A percentile compares a stretch with the other conserved stretches of the same genome.
Evolutionary conservation across 1,140 invertebrate species (phyloP).

Genomic region (Hyles euphorbiae): DNA sequence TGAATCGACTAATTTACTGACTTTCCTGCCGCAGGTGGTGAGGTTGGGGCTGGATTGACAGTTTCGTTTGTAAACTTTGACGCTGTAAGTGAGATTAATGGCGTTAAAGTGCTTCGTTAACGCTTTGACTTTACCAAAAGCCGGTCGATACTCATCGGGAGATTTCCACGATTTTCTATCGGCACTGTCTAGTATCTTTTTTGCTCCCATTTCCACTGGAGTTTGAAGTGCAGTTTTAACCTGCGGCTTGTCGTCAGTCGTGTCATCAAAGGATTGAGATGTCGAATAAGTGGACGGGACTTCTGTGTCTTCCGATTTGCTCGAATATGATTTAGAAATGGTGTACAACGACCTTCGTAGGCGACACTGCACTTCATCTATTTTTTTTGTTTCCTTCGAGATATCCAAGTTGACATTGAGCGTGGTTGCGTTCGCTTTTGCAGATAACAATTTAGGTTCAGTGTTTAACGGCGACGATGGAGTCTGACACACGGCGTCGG

Average conservation of each 20-base stretch:
- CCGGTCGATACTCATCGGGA: conserved; percentile 77
- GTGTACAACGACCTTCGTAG: conserved; percentile 49
- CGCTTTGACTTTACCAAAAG: conserved; percentile 79
- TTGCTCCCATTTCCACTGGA: conserved; percentile 32
- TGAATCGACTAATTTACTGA: conserved; percentile 31
- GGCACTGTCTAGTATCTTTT: conserved; percentile 51
- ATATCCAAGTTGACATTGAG: conserved; percentile 44
- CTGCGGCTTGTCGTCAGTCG: conserved; percentile 24
- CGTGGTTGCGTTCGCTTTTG: conserved; percentile 24
- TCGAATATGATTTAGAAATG: conserved; percentile 52
- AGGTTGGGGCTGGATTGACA: conserved; percentile 72
- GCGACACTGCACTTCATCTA: conserved; percentile 47
- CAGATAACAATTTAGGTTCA: conserved; percentile 22
- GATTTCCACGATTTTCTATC: conserved; percentile 79
- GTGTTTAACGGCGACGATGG: conserved; percentile 38
- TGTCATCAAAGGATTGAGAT: conserved; percentile 51
- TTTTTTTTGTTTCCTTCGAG: conserved; percentile 42
- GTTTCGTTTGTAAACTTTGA: conserved; percentile 64
- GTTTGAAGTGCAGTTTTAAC: conserved; percentile 22
- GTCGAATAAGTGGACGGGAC: conserved; percentile 49
- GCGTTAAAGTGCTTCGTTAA: conserved; percentile 79
- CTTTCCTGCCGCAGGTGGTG: conserved; percentile 34
- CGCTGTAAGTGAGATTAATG: conserved; percentile 66
- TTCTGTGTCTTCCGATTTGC: conserved; percentile 58
- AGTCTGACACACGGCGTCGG: conserved; percentile 61